A percentile compares a stretch with the other conserved stretches of the same genome.
Conservation (phyloP, 2,888 invertebrate genomes). For the Drosophila multiciliata region DNA sequence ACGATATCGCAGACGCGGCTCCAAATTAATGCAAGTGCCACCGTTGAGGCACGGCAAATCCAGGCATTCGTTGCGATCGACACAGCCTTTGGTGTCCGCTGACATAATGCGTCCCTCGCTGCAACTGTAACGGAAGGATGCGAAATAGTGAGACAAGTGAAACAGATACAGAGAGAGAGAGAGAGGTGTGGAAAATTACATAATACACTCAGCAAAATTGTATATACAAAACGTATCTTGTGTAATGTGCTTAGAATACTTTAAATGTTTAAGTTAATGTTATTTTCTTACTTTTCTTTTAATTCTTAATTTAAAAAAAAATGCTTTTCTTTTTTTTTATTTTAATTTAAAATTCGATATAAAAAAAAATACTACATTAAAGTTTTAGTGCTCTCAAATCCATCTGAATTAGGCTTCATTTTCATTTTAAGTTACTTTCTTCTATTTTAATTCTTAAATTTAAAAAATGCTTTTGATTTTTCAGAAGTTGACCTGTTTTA, state of each 20-base stretch:
- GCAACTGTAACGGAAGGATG: constrained; percentile 87
- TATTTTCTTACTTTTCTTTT: background rate
- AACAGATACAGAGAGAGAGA: background rate
- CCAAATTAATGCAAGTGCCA: constrained; percentile 96
- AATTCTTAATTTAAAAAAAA: background rate
- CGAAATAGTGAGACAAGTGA: background rate
- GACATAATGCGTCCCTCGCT: constrained; percentile 96
- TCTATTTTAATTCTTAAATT: background rate
- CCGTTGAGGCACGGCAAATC: constrained; percentile 97
- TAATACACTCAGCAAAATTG: background rate
- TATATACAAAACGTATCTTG: background rate
- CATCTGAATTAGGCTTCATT: too few relatives aligned
- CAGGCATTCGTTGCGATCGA: constrained; percentile 97
- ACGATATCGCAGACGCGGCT: constrained; percentile 93
- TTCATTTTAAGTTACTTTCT: too few relatives aligned
- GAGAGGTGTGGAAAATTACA: background rate
- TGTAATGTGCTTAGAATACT: background rate
- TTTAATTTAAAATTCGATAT: background rate
- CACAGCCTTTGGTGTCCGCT: constrained; percentile 95
- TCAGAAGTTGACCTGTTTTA: too few relatives aligned
- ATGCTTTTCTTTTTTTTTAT: fast-evolving
- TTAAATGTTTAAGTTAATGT: background rate
- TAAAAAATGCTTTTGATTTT: background rate
- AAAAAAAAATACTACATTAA: too few relatives aligned
- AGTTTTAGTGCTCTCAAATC: too few relatives aligned